Evolutionary conservation across 2,113 vertebrate species (phyloP), one percentile per base, ranked within the genome.

Genomic region (Leucopsar rothschildi): DNA sequence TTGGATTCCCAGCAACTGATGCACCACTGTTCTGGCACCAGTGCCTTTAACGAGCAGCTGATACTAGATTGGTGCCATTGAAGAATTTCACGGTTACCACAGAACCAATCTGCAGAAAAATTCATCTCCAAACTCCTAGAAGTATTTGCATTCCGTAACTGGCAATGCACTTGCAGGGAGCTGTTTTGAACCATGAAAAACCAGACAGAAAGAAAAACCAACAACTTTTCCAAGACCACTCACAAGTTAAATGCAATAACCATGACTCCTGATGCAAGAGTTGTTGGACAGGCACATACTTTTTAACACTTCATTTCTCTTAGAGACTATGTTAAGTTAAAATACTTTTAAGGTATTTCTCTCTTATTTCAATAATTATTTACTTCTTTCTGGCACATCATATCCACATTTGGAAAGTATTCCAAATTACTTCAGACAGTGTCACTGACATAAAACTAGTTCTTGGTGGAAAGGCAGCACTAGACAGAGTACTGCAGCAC

Each of bases 21-120:
- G 88, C 88, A 94, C 96, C 97, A 98, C 95, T 95, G 79, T 90
- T 97, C 70, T 96, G 97, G 94, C 94, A 98, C 33, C 72, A 56
- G 92, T 78, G 87, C 70, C 80, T 96, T 92, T 71, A 95, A 92
- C 82, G 80, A 97, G 94, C 95, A 97, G 96, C 96, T 97, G 96
- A 94, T 95, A 93, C 87, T 92, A 94, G 90, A 90, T 97, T 82
- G 71, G 79, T 91, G 95, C 96, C 97, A 97, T 93, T 86, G 82
- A 92, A 96, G 95, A 96, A 96, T 76, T 88, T 80, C 94, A 94
- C 81, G 82, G 95, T 96, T 96, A 86, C 95, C 95, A 93, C 94
- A 97, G 92, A 96, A 75, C 71, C 78, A 96, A 96, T 89, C 88
- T 86, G 68, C 92, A 70, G 55, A 73, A 72, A 96, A 92, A 91